phyloP scores from a whole-genome alignment of 53 echinoderm and acorn worm genomes.

The Echinometra lucunter region DNA sequence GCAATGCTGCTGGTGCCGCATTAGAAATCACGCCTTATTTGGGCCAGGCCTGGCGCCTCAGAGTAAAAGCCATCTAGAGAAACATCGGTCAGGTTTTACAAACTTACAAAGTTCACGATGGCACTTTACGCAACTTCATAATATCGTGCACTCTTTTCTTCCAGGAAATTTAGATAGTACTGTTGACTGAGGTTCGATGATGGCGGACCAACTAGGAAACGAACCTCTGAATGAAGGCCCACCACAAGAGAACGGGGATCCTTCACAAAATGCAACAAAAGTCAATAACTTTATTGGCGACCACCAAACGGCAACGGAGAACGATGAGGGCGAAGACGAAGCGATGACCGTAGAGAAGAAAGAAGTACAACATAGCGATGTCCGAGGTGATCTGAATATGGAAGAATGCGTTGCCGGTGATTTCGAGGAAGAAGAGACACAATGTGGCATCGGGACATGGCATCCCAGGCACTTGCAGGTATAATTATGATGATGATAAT shows the following conservation, averaged over 20 bases:
- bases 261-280: not conserved
- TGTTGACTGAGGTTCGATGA: not conserved
- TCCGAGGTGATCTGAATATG: not conserved
- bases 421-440: constrained; percentile 1
- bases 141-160: not conserved
- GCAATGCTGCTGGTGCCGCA: too few species aligned
- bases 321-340: not conserved
- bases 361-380: not conserved
- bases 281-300: not conserved
- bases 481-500: too few species aligned
- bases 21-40: too few species aligned
- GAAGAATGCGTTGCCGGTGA: constrained; percentile 29
- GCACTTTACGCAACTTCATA: not conserved
- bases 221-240: not conserved
- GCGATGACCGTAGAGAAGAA: constrained; percentile 7
- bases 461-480: constrained; percentile 61
- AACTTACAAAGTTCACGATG: not conserved
- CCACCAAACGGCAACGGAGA: not conserved
- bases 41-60: too few species aligned
- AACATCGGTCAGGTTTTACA: too few species aligned
- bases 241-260: not conserved
- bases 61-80: too few species aligned
- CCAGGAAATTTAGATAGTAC: not conserved
- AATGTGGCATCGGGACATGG: constrained; percentile 53
- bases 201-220: not conserved